Percentiles rank a stretch among this genome's conserved stretches.
These are phyloP conservation scores for Thysanoteuthis rhombus DNA, from an alignment of 2,888 invertebrate genomes.

Conservation along the genomic window DNA sequence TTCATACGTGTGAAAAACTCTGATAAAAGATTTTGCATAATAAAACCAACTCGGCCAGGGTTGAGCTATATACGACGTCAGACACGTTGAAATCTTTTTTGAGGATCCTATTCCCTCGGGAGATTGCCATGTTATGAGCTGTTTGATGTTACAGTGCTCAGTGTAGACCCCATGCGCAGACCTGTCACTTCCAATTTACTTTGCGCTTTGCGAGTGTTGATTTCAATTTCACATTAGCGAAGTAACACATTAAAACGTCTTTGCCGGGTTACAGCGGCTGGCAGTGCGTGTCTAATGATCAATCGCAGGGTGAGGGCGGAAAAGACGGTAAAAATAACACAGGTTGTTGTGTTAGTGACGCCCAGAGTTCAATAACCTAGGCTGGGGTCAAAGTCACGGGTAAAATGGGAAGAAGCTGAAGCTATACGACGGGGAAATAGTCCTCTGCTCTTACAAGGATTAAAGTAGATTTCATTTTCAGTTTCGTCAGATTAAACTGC, in stretches of 20 bases:
- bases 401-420: neutral
- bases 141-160: neutral
- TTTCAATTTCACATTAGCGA: neutral
- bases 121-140: neutral
- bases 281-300: neutral
- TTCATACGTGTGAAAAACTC: too few species aligned
- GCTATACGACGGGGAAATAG: neutral
- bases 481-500: too few species aligned
- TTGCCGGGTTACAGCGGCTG: neutral
- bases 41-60: too few species aligned
- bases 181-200: neutral
- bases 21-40: too few species aligned
- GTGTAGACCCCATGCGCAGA: neutral
- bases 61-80: too few species aligned
- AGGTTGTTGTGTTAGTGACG: neutral
- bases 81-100: neutral
- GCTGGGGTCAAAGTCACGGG: neutral
- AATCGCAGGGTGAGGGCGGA: neutral
- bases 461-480: too few species aligned
- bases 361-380: neutral
- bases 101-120: neutral
- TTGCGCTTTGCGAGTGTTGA: neutral
- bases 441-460: too few species aligned
- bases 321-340: too few species aligned
- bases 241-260: neutral